A percentile compares a stretch with the other conserved stretches of the same genome.
Conservation (phyloP, 2,113 vertebrate species). For the Otolemur garnettii region DNA sequence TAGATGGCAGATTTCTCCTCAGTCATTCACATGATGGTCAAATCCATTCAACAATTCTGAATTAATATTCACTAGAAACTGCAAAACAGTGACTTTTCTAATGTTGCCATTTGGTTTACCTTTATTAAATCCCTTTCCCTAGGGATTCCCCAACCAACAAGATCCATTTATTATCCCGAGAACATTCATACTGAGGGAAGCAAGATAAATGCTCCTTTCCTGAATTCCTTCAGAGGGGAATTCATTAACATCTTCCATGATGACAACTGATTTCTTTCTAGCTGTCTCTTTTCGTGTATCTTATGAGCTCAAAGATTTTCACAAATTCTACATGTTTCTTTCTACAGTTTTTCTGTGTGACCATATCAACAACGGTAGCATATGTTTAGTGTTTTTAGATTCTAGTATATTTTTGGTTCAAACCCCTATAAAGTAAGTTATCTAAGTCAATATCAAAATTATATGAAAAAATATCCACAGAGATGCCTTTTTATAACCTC, state of each 20-base stretch:
- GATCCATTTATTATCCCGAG: not conserved
- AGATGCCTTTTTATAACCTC: not conserved
- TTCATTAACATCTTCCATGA: not conserved
- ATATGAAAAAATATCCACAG: not conserved
- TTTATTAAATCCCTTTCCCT: not conserved
- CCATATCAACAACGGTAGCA: not conserved
- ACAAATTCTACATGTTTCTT: not conserved
- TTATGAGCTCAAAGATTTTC: not conserved
- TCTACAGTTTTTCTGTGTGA: not conserved
- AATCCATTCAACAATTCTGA: not conserved
- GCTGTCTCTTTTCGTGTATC: not conserved
- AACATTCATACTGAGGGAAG: not conserved
- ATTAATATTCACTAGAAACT: not conserved
- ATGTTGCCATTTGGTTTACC: not conserved
- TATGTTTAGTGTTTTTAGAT: not conserved
- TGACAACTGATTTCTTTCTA: not conserved
- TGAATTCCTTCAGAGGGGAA: conserved; percentile 8
- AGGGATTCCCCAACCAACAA: not conserved
- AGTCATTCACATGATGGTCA: not conserved
- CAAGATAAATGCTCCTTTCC: not conserved
- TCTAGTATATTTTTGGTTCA: not conserved
- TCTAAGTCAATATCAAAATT: not conserved
- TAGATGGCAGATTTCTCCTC: not conserved
- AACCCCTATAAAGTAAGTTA: not conserved
- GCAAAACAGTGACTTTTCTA: not conserved